Percentiles rank a stretch among this genome's conserved stretches.
These are phyloP conservation scores for Oncopodura yosiiana DNA, from an alignment of 1,140 invertebrate species.

Conservation along the genomic window DNA sequence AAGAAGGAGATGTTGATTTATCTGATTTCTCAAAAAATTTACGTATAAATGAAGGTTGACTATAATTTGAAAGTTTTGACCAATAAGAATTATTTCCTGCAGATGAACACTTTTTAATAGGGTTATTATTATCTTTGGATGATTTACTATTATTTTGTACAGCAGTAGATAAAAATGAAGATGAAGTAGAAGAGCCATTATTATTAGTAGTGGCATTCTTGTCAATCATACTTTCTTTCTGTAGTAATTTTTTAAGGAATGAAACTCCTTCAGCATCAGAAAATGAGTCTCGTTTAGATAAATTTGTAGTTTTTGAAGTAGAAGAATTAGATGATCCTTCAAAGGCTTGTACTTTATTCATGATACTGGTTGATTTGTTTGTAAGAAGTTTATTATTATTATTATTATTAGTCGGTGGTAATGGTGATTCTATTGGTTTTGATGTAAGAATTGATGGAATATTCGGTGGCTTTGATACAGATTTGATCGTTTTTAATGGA, in stretches of 20 bases:
- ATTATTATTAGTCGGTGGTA: not conserved
- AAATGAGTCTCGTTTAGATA: conserved; percentile 19
- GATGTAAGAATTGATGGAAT: conserved; percentile 12
- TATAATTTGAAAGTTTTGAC: conserved; percentile 26
- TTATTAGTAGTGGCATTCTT: not conserved
- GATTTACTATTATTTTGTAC: not conserved
- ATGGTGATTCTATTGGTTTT: conserved; percentile 1
- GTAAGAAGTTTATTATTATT: not conserved
- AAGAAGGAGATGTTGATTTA: not conserved
- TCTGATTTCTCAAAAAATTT: conserved; percentile 28
- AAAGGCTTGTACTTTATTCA: not conserved
- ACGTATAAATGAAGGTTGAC: conserved; percentile 27
- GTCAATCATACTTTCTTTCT: conserved; percentile 21
- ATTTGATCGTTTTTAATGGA: conserved; percentile 1
- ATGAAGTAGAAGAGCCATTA: not conserved
- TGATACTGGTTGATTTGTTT: not conserved
- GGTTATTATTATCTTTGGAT: conserved; percentile 6
- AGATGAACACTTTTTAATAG: conserved; percentile 31
- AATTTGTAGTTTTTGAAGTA: not conserved
- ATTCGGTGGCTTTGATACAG: conserved; percentile 4
- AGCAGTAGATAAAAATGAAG: not conserved
- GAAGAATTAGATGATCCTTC: not conserved
- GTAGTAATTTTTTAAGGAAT: conserved; percentile 24
- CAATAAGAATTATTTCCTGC: conserved; percentile 29
- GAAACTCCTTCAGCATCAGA: conserved; percentile 29